Base-by-base conservation (phyloP, 1,140 invertebrate species). In the Drosophila baimaii region DNA sequence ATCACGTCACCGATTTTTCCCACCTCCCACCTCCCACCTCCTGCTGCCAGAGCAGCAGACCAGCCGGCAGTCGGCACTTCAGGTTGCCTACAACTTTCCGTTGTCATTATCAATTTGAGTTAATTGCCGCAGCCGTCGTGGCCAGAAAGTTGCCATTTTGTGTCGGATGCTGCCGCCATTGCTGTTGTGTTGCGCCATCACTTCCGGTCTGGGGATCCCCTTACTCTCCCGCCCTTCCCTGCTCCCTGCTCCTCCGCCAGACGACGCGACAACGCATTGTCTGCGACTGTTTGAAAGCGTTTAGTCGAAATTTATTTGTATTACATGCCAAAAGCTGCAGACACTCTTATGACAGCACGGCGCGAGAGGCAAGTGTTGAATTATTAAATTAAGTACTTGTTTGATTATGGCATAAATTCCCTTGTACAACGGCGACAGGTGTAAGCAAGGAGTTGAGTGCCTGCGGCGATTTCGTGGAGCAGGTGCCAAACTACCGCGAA, bases 21-120 rank as follows among this genome's bases (percentile, higher is more conserved):
- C 55, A 15, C 33, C 51, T 31, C 31, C 37, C 39, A n/a, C n/a
- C n/a, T 17, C 61, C 46, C 55, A 15, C 33, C 51, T 31, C 31
- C 37, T n/a, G n/a, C n/a, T n/a, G n/a, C n/a, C 13, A 12, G 15
- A 17, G 13, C 9, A 35, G 13, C 21, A n/a, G 27, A 21, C 43
- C 31, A 6, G 8, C 23, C n/a, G n/a, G 23, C 12, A n/a, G n/a
- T 3, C 54, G 23, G 15, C 56, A 49, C 57, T 43, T 58, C 39
- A 77, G 66, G 64, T 62, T 62, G 65, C 79, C 72, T 72, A 66
- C 76, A 79, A 82, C 72, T 88, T 79, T 76, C 43, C 70, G 79
- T 89, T 78, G 83, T 88, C 83, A 89, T 88, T 89, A 88, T 89
- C 83, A 89, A 89, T 88, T 86, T 88, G 72, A 77, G 63, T 88